Evolutionary conservation across 2,888 invertebrate genomes (phyloP).

Genomic region (Lithophane socia): DNA sequence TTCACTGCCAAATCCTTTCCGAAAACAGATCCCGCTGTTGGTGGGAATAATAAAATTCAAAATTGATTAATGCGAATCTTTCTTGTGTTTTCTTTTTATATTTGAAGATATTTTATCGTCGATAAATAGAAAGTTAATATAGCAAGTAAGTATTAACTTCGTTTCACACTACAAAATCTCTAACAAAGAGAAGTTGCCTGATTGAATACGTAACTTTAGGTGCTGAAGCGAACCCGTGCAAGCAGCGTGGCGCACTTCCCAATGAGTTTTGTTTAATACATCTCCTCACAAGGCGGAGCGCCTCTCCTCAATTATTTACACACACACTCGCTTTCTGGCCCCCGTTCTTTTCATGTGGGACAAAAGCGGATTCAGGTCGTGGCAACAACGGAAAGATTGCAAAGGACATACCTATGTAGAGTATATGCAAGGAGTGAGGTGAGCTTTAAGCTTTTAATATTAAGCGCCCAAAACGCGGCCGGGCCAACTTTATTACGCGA

Average conservation of each 20-base stretch:
- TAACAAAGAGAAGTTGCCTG: constrained; percentile 56
- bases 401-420: constrained; percentile 79
- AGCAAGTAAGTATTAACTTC: constrained; percentile 14
- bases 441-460: constrained; percentile 86
- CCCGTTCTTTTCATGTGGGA: constrained; percentile 86
- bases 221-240: constrained; percentile 58
- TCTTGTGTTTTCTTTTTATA: constrained; percentile 20
- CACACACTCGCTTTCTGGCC: constrained; percentile 84
- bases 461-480: constrained; percentile 77
- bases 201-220: constrained; percentile 64
- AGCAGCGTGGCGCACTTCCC: constrained; percentile 71
- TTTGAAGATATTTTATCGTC: constrained; percentile 16
- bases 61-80: constrained; percentile 60
- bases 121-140: neutral
- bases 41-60: constrained; percentile 54
- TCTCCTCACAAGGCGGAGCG: constrained; percentile 78
- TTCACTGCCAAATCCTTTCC: constrained; percentile 63
- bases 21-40: constrained; percentile 59
- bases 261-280: constrained; percentile 84
- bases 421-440: constrained; percentile 75
- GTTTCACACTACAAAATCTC: constrained; percentile 43
- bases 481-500: constrained; percentile 81
- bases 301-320: constrained; percentile 88
- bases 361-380: constrained; percentile 87
- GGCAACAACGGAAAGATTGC: constrained; percentile 88